Base-by-base conservation (phyloP, 53 echinoderm and acorn worm genomes). In the Actinopyga echinites region DNA sequence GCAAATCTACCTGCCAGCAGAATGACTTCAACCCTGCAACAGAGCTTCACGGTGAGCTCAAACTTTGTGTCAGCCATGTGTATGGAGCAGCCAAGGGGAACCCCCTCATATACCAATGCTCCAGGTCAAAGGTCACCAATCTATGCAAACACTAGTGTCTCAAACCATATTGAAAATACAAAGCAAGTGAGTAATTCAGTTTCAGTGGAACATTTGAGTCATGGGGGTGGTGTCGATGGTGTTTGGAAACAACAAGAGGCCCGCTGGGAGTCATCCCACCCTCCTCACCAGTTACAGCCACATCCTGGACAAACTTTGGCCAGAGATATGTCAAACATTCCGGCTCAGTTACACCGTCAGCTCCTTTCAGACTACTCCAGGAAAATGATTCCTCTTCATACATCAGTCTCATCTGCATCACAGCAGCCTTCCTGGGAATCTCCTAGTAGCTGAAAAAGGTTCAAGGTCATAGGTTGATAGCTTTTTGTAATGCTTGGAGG, bases 111-210 rank as follows among this genome's bases (percentile, higher is more conserved):
- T 43, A 62, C 58, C 23, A 80, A 11, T 80, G 81, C 61, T 31
- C 81, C 57, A 36, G 38, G 42, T 62, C 81, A 80, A 26, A 59
- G 81, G 60, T 80, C 81, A 4, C 81, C 81, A 5, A n/a, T 60
- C n/a, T 80, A 36, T 80, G 81, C 45, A 23, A 80, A 62, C 35
- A 35, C 62, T 11, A 42, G 11, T 61, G n/a, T 62, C 31, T 62
- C 63, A 26, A 62, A 62, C 63, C 60, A 59, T 13, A 62, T 61
- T 33, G 81, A 77, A 21, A 77, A 55, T 32, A 29, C 31, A 2
- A 77, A 77, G 21, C 53, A 77, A 21, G 56, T 77, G 30, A 56
- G n/a, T 33, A 54, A 56, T 5, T 32, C 49, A 21, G 56, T 53
- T 9, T 28, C 54, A 29, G 28, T 62, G 22, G 28, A 62, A 8